These are phyloP conservation scores for Cephus pygmeus DNA, from an alignment of 2,888 invertebrate species.

Conservation along the genomic window DNA sequence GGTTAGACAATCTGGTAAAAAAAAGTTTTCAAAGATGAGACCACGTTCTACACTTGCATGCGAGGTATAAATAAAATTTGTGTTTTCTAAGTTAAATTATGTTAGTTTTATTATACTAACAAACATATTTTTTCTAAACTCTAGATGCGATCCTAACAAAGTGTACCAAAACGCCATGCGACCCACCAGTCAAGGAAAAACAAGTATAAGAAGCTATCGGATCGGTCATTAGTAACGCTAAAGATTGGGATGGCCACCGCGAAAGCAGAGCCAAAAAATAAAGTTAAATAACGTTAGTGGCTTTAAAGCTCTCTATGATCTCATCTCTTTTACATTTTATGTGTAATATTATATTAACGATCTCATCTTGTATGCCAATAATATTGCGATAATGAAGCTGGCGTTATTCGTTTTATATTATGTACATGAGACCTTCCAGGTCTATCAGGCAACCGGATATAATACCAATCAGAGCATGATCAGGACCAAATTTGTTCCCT, in stretches of 20 bases:
- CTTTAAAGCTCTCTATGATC: no score
- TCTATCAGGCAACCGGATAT: no score
- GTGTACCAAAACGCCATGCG: constrained; percentile 1
- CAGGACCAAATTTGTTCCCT: not conserved
- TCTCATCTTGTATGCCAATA: no score
- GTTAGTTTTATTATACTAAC: not conserved
- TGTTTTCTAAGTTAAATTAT: not conserved
- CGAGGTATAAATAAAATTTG: not conserved
- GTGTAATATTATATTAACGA: no score
- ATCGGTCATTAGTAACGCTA: constrained; percentile 7
- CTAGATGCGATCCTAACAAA: constrained; percentile 11
- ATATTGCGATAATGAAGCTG: no score
- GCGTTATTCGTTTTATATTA: no score
- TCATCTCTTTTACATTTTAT: no score
- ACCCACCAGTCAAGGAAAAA: constrained; percentile 7
- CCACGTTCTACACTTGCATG: constrained; percentile 8
- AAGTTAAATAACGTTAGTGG: not conserved
- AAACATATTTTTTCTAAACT: not conserved
- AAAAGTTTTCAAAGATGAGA: not conserved
- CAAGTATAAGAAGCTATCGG: not conserved
- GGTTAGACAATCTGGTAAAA: constrained; percentile 6
- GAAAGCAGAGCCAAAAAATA: constrained; percentile 3
- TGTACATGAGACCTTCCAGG: not conserved
- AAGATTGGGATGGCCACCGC: constrained; percentile 13
- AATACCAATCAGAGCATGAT: constrained; percentile 3